These are phyloP conservation scores for Cnemophilus loriae DNA, from an alignment of 2,113 vertebrate species.

Conservation along the genomic window DNA sequence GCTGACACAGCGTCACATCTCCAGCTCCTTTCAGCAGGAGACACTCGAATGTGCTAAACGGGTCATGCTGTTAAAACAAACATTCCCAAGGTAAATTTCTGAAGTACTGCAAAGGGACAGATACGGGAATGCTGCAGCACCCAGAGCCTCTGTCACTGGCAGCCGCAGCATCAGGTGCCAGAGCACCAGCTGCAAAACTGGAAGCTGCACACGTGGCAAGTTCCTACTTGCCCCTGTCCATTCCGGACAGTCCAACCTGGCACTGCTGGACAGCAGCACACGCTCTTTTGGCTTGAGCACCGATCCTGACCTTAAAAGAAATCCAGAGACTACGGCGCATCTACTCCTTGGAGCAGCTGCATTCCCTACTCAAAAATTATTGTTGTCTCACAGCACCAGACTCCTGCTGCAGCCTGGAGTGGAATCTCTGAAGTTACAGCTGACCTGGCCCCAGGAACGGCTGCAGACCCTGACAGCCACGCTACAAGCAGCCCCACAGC, in stretches of 20 bases:
- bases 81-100: not conserved
- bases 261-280: not conserved
- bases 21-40: not conserved
- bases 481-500: not conserved
- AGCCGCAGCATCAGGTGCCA: rapidly evolving
- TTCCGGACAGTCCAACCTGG: not conserved
- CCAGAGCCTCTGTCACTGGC: rapidly evolving
- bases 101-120: not conserved
- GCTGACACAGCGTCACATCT: not conserved
- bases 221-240: not conserved
- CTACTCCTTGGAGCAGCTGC: not conserved
- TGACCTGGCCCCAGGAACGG: not conserved
- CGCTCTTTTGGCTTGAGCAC: not conserved
- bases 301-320: not conserved
- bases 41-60: not conserved
- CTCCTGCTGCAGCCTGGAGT: not conserved
- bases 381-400: not conserved
- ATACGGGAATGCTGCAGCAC: not conserved
- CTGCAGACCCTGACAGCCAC: not conserved
- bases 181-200: not conserved
- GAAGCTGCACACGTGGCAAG: not conserved
- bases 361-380: not conserved
- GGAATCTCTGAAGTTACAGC: not conserved
- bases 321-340: not conserved
- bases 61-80: not conserved